Percentiles rank a stretch among this genome's conserved stretches.
Conservation (phyloP, 2,113 vertebrate genomes). For the Chaenocephalus aceratus region DNA sequence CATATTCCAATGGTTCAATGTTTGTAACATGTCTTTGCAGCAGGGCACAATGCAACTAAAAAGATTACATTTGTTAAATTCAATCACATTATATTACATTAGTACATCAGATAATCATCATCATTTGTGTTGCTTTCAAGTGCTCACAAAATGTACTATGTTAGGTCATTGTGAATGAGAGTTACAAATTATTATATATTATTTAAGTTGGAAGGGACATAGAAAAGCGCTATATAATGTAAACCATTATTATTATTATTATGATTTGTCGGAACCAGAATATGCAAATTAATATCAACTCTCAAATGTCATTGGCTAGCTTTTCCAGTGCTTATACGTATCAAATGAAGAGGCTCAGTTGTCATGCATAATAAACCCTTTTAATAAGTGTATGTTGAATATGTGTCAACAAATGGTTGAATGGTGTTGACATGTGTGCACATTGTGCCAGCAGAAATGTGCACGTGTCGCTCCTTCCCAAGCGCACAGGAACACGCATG, state of each 20-base stretch:
- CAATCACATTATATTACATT: background rate
- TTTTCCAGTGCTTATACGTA: too few relatives aligned
- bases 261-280: background rate
- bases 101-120: background rate
- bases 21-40: constrained; percentile 21
- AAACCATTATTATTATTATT: too few relatives aligned
- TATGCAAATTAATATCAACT: background rate
- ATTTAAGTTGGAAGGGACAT: too few relatives aligned
- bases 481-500: background rate
- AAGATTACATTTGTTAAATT: constrained; percentile 12
- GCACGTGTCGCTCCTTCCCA: background rate
- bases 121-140: background rate
- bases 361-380: too few relatives aligned
- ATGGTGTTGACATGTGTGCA: background rate
- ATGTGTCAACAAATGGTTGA: background rate
- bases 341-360: too few relatives aligned
- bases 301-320: background rate
- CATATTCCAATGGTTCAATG: background rate
- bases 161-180: background rate
- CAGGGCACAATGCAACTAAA: background rate
- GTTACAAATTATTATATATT: too few relatives aligned
- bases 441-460: background rate
- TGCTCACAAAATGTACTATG: background rate
- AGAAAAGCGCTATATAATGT: too few relatives aligned
- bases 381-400: background rate